Conservation (phyloP, 2,113 vertebrate genomes). For the Petromus typicus region DNA sequence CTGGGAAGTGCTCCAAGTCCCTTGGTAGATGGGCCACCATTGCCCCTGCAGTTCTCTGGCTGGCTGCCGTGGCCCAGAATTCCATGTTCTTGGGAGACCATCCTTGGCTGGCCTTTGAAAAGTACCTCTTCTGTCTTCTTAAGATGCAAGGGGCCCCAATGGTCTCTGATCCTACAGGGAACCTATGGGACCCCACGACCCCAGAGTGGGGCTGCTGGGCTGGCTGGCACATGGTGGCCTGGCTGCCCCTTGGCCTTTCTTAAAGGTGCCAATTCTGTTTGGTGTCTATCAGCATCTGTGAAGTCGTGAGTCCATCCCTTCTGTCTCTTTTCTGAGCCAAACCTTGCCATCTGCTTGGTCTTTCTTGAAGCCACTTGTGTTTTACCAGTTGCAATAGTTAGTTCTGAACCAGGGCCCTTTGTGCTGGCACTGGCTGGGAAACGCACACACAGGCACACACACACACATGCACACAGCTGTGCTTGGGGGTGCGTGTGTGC, state of each 20-base stretch:
- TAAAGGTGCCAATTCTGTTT: background rate
- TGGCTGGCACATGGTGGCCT: background rate
- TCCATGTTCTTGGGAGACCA: background rate
- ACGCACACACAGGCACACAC: background rate
- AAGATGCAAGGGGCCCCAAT: background rate
- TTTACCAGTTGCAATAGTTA: background rate
- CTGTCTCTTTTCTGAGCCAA: background rate
- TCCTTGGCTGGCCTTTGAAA: background rate
- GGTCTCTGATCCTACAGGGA: background rate
- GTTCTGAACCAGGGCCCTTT: background rate
- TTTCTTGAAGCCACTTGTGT: background rate
- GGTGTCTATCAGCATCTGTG: fast-evolving
- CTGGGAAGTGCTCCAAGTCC: background rate
- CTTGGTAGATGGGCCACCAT: background rate
- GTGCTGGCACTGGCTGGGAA: background rate
- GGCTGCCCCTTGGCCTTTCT: background rate
- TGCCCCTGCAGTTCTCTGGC: background rate
- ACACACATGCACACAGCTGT: background rate
- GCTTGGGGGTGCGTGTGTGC: background rate
- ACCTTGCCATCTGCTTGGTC: background rate
- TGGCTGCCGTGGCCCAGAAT: background rate
- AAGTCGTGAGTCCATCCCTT: no score
- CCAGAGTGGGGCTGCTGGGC: background rate
- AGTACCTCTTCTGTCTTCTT: background rate
- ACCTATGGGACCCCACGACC: fast-evolving